phyloP scores from a whole-genome alignment of 30 jellyfish, hydroid and myxozoan species.

The Aurelia sp. region DNA sequence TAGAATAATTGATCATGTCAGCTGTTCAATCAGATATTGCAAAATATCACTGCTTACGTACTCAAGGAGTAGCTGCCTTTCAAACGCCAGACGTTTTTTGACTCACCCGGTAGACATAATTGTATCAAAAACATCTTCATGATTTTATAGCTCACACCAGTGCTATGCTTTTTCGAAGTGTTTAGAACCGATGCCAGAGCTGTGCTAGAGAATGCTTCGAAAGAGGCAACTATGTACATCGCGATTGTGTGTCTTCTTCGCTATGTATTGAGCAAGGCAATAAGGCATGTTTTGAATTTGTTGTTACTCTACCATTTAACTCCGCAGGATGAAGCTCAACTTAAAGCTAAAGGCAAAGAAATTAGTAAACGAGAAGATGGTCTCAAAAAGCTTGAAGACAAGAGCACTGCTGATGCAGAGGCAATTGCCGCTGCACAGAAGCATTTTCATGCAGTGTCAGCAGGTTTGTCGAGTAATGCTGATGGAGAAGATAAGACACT shows the following conservation, averaged over 20 bases:
- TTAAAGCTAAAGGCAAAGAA: constrained; percentile 72
- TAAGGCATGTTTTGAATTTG: not conserved
- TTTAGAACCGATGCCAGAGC: no score
- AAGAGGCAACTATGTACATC: no score
- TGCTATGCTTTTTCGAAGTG: no score
- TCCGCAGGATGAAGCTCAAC: constrained; percentile 76
- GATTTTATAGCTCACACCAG: no score
- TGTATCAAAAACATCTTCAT: no score
- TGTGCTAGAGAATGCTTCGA: no score
- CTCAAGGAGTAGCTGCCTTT: no score
- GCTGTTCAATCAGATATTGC: no score
- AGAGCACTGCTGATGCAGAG: constrained; percentile 74
- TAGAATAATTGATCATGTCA: no score
- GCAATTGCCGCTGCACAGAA: constrained; percentile 89
- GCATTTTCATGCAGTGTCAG: constrained; percentile 96
- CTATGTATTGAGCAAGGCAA: not conserved
- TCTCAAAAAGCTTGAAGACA: constrained; percentile 57
- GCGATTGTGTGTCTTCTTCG: not conserved
- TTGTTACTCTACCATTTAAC: not conserved
- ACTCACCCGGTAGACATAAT: no score
- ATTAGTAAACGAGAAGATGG: constrained; percentile 39
- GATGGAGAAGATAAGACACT: constrained; percentile 97
- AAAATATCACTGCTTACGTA: no score
- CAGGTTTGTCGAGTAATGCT: constrained; percentile 88
- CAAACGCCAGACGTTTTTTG: no score